Base-by-base conservation (phyloP, 2,888 invertebrate genomes). In the Cryptocheilus praepositus region DNA sequence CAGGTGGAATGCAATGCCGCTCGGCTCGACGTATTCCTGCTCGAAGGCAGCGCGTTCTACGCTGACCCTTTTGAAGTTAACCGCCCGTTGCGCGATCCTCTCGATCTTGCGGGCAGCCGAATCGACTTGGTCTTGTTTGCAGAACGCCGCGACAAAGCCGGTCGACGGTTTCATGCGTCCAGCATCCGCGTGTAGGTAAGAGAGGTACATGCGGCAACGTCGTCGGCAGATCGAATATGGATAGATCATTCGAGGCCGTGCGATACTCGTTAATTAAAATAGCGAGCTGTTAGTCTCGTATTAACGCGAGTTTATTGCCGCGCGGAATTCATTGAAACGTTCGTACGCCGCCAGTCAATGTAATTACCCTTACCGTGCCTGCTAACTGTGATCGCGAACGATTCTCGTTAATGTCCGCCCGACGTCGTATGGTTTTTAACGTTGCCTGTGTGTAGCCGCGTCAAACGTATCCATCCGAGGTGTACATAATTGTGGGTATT, bases 201-300 rank as follows among this genome's bases (percentile, higher is more conserved):
- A 36, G 8, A 25, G 7, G 8, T 11, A 7, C 36, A 36, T 11
- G 36, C 36, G 36, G 36, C 36, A 25, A 11, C 36, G 36, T 11
- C 36, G 36, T 36, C 36, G 36, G 13, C 36, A 36, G 36, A 70
- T 62, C 59, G 64, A 62, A 64, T 62, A 54, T 70, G 63, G 45
- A 66, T 64, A 67, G 75, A 73, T 74, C 71, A 71, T 71, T 67
- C 66, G 70, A 60, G 69, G 64, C 70, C 71, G 70, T 68, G 58
- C 76, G 79, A 76, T 67, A 73, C 70, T 77, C 78, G 85, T 83
- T 85, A 84, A 86, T 86, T 85, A 87, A 87, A 87, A 86, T 84
- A 84, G 85, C 83, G 79, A 82, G 80, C 81, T 78, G 82, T 84
- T 84, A 82, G 82, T 72, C 75, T 79, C 77, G 80, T 82, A 84